These are phyloP conservation scores for Trinorchestia longiramus DNA, from an alignment of 1,140 invertebrate species.

Conservation along the genomic window DNA sequence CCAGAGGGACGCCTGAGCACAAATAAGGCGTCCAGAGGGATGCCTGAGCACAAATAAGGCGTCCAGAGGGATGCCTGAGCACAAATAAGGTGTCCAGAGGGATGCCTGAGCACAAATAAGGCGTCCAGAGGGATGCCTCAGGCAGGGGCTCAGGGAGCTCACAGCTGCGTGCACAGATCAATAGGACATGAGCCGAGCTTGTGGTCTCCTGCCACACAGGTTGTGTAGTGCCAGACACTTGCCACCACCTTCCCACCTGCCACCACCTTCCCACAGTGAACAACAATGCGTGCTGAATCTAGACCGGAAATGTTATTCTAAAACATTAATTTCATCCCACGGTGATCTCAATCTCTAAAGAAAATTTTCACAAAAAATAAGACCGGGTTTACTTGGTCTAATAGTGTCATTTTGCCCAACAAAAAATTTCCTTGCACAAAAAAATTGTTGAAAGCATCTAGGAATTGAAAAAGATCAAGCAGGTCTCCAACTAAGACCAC, in stretches of 20 bases:
- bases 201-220: neutral
- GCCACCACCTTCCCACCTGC: neutral
- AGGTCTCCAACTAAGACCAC: no score
- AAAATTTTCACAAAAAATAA: neutral
- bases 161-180: neutral
- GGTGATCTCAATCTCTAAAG: neutral
- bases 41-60: neutral
- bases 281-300: neutral
- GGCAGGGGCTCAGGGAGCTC: neutral
- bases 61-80: neutral
- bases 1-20: constrained; percentile 8
- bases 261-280: neutral
- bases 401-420: neutral
- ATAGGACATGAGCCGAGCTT: constrained; percentile 18
- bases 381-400: neutral
- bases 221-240: neutral
- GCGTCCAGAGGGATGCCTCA: constrained; percentile 40
- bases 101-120: neutral
- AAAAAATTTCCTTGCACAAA: neutral
- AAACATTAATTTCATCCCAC: neutral
- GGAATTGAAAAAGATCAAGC: neutral
- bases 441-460: neutral
- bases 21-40: no score
- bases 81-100: no score
- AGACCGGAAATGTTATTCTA: neutral